Conservation (phyloP, 1,140 invertebrate genomes). For the Lepidurus apus region DNA sequence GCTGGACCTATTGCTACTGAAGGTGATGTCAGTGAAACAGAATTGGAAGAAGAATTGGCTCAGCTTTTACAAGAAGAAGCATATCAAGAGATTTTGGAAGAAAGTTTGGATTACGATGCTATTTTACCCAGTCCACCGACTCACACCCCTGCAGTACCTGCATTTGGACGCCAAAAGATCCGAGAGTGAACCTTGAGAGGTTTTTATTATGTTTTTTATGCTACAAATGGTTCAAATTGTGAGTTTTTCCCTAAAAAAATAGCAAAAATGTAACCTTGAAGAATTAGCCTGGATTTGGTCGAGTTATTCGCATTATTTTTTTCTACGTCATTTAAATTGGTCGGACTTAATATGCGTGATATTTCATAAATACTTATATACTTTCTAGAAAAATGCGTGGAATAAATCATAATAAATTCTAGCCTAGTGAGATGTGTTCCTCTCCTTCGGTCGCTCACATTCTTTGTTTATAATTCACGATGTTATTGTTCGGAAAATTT, state of each 20-base stretch:
- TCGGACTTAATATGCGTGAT: too few species aligned
- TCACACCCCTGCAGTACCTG: neutral
- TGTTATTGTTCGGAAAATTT: neutral
- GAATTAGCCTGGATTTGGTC: too few species aligned
- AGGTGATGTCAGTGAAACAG: constrained; percentile 40
- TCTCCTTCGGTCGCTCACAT: neutral
- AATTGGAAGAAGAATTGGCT: constrained; percentile 48
- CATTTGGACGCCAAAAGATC: neutral
- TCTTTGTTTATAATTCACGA: neutral
- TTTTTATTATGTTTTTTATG: neutral
- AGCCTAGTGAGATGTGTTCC: neutral
- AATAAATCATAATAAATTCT: neutral
- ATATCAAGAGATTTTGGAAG: neutral
- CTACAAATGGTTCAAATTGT: neutral
- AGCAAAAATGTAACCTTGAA: neutral
- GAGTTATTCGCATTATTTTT: too few species aligned
- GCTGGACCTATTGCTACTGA: constrained; percentile 41
- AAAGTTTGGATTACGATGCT: neutral
- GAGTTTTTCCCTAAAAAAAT: neutral
- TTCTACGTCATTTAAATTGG: too few species aligned
- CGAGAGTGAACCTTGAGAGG: neutral
- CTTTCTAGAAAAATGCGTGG: too few species aligned
- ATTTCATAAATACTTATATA: too few species aligned
- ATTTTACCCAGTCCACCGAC: constrained; percentile 21
- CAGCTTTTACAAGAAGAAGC: constrained; percentile 23